Base-by-base conservation (phyloP, 2,888 invertebrate genomes). In the Melinaea menophilus region DNA sequence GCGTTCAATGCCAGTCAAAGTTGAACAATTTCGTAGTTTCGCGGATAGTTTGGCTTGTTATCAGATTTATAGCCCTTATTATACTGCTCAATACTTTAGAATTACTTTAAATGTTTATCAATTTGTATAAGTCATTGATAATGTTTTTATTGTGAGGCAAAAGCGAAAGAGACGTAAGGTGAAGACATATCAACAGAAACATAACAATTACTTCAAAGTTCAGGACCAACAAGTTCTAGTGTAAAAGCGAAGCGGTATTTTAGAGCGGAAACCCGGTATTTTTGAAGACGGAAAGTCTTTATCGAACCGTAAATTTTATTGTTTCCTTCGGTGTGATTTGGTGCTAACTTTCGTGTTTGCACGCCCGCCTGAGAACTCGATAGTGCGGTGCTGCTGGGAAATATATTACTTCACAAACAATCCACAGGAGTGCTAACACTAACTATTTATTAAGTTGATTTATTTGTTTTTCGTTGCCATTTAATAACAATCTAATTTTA, bases 281-380 rank as follows among this genome's bases (percentile, higher is more conserved):
- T 48, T 47, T 47, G 12, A 59, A 33, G 56, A 56, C 54, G 63
- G 59, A 60, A 46, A 55, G 35, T 58, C 62, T 73, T 78, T 78
- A 79, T 78, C 78, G 81, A 83, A 78, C 84, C 83, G 85, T 85
- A 79, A 84, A 87, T 87, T 88, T 88, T 86, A 87, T 86, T 85
- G 86, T 84, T 86, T 83, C 80, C 84, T 77, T 75, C 76, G 68
- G 75, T 75, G 74, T 78, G 77, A 78, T 78, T 75, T 70, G 72
- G 75, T 75, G 71, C 78, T 77, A 85, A 84, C 77, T 85, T 85
- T 80, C 73, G 76, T 80, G 82, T 84, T 83, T 80, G 76, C 80
- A 79, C 79, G 76, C 79, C 77, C 74, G 73, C 74, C 70, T 72
- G 68, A 68, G 72, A 71, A 77, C 73, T 80, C 75, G 71, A 74